Evolutionary conservation across 2,113 vertebrate genomes (phyloP).

Genomic region (Callopanchax toddi): DNA sequence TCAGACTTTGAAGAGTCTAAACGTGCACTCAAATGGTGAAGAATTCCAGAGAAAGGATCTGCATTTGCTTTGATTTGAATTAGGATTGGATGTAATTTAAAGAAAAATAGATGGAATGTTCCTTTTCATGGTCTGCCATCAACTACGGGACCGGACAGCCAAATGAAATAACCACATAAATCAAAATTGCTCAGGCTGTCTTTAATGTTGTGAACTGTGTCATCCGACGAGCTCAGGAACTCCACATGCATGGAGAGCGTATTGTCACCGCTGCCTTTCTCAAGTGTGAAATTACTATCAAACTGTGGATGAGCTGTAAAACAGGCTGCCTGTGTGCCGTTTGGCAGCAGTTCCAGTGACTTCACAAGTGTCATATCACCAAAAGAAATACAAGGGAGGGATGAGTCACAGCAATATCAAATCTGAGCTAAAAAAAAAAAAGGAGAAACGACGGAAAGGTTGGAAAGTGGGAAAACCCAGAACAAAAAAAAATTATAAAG

Average conservation of each 20-base stretch:
- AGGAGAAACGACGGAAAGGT: not conserved
- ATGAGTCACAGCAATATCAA: conserved; percentile 15
- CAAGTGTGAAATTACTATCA: conserved; percentile 57
- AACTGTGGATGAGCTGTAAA: conserved; percentile 34
- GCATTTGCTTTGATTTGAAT: conserved; percentile 29
- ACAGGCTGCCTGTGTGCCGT: not conserved
- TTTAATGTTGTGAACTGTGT: conserved; percentile 36
- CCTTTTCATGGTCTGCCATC: conserved; percentile 15
- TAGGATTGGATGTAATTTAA: not conserved
- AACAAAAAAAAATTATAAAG: too few species aligned
- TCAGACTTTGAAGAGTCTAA: not conserved
- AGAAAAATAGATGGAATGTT: not conserved
- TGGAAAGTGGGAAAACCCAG: not conserved
- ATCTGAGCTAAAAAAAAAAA: conserved; percentile 4
- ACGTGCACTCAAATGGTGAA: conserved; percentile 5
- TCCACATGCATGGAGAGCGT: conserved; percentile 12
- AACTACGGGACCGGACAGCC: conserved; percentile 10
- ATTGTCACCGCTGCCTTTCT: conserved; percentile 29
- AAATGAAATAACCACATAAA: conserved; percentile 39
- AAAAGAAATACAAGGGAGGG: conserved; percentile 14
- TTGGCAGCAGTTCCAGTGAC: conserved; percentile 24
- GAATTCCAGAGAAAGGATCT: conserved; percentile 3
- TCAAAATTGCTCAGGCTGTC: conserved; percentile 36
- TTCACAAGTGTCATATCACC: conserved; percentile 23
- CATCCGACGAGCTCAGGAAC: conserved; percentile 10